phyloP scores from a whole-genome alignment of 2,113 vertebrate genomes.

The Dipodomys stephensi region DNA sequence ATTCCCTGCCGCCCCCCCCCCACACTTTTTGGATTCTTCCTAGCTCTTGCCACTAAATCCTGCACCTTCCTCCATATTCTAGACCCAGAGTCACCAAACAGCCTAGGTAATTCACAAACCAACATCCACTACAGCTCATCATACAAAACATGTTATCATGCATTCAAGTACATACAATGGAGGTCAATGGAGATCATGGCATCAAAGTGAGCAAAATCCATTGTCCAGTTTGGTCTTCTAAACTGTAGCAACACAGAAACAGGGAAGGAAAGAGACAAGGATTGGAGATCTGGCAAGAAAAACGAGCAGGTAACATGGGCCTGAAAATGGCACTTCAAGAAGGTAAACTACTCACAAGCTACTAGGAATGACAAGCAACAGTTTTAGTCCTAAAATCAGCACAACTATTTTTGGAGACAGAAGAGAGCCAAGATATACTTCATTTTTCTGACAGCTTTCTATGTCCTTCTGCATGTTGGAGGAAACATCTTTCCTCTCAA shows the following conservation, averaged over 20 bases:
- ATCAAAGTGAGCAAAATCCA: constrained; percentile 44
- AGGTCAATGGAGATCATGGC: constrained; percentile 18
- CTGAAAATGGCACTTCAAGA: background rate
- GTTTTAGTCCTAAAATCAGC: background rate
- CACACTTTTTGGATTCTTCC: background rate
- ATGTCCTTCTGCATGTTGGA: background rate
- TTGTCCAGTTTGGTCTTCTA: constrained; percentile 52
- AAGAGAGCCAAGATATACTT: background rate
- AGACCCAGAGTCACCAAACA: constrained; percentile 15
- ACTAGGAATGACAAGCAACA: background rate
- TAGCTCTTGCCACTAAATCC: background rate
- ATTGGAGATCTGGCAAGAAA: constrained; percentile 9
- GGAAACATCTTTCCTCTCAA: constrained; percentile 57
- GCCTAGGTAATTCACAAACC: background rate
- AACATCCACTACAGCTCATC: background rate
- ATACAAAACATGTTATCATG: background rate
- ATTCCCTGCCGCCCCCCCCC: background rate
- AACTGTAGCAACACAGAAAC: constrained; percentile 53
- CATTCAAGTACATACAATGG: constrained; percentile 5
- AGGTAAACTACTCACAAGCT: background rate
- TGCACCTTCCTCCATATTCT: background rate
- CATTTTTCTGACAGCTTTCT: background rate
- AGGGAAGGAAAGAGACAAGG: constrained; percentile 7
- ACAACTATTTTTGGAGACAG: background rate
- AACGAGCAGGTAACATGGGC: background rate